Evolutionary conservation across 1,140 invertebrate genomes (phyloP), one percentile per base, ranked within the genome.

Genomic region (Orchesella cincta): DNA sequence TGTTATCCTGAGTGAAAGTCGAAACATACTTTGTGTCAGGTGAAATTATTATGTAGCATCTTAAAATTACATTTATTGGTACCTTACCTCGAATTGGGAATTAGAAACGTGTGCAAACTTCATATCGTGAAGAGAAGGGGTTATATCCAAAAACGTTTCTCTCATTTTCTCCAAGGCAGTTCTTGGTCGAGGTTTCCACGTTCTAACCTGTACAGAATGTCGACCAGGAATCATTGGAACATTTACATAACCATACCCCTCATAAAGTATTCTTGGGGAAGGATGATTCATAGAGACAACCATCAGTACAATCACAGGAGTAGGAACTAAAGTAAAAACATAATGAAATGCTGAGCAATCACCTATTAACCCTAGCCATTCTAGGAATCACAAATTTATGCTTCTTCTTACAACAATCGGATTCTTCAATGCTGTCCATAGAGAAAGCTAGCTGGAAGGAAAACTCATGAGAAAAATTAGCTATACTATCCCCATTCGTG

Each of bases 401-500:
- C 57, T 64, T 26, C n/a, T 8, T 8, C 67, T 75, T 76, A 80
- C 79, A 36, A 23, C 28, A 64, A 35, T 80, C 74, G 36, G 51
- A 26, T n/a, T 80, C 72, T 1, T 81, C 75, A n/a, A 78, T 18
- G 1, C 39, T 62, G 52, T 79, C 80, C 71, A 77, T 28, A 0
- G 75, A 75, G 23, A 79, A 79, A 8, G 71, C 46, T 1, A 81
- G 46, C 31, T 79, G 80, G 28, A 52, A 77, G 36, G 51, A 81
- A 54, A 81, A 79, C 33, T 73, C 39, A 23, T 78, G 77, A 2
- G 80, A 78, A 73, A 81, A 81, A 39, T 81, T 75, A 16, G 75
- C 77, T 5, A 79, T 46, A 20, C 46, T 39, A 1, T 79, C 52
- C 0, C 52, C 16, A 14, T 75, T 75, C 14, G 76, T 75, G 26